These are phyloP conservation scores for Drosophila macrospina DNA, from an alignment of 2,888 invertebrate genomes.

Conservation along the genomic window DNA sequence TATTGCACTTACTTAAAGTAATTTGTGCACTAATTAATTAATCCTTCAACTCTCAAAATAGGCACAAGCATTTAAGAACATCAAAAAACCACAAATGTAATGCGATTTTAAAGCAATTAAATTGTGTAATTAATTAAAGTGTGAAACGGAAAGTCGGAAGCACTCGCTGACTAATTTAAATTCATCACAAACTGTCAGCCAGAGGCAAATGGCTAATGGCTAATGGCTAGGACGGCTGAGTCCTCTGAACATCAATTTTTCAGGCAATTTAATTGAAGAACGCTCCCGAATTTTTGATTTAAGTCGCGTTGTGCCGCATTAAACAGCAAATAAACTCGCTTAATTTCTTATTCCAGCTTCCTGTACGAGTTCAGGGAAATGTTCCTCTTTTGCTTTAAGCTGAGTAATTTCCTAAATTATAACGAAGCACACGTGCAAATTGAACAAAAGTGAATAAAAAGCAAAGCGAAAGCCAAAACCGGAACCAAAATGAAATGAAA, in stretches of 20 bases:
- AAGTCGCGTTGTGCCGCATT: slow-evolving; percentile 37
- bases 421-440: slow-evolving; percentile 56
- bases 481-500: slow-evolving; percentile 33
- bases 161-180: slow-evolving; percentile 41
- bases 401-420: slow-evolving; percentile 55
- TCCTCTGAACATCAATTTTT: slow-evolving; percentile 63
- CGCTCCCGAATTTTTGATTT: slow-evolving; percentile 54
- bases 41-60: background rate
- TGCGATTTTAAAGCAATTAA: slow-evolving; percentile 48
- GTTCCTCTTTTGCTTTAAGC: slow-evolving; percentile 35
- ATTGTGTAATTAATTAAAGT: slow-evolving; percentile 58
- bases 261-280: slow-evolving; percentile 74
- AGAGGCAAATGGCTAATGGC: slow-evolving; percentile 7
- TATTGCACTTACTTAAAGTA: too few relatives aligned
- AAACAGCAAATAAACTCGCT: slow-evolving; percentile 46
- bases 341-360: slow-evolving; percentile 32
- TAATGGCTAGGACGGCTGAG: too few relatives aligned
- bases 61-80: slow-evolving; percentile 13
- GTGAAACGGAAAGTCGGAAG: background rate
- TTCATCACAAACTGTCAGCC: slow-evolving; percentile 39
- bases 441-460: slow-evolving; percentile 44
- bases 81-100: slow-evolving; percentile 52
- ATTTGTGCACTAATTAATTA: background rate
- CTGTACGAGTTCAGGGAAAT: background rate
- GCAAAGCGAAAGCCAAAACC: slow-evolving; percentile 27